Evolutionary conservation across 2,888 invertebrate species (phyloP), one percentile per base, ranked within the genome.

Genomic region (Nomada ferruginata): DNA sequence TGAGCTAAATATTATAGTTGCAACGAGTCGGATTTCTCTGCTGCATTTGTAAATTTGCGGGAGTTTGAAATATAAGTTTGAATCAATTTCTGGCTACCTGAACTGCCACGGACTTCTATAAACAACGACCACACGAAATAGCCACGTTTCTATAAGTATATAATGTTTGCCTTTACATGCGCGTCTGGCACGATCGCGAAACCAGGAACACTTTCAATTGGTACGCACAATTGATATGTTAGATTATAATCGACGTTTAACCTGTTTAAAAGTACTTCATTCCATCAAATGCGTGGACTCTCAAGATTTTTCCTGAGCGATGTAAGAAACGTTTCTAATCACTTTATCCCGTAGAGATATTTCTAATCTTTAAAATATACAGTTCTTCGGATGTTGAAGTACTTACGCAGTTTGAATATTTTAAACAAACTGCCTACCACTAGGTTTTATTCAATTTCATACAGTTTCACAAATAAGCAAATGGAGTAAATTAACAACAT

Each of bases 51-150:
- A 15, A 52, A 44, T 53, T 42, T 0, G 18, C 18, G 7, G 15
- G 7, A 18, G 29, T 10, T 52, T 13, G 18, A 60, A 13, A 57
- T 57, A 72, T 44, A 42, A 18, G 18, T 29, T 26, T 44, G 59
- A 69, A 65, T 78, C 68, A 42, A 77, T 77, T 83, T 64, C 77
- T 84, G 83, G 84, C 84, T 77, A 75, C 59, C 50, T 2, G 18
- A 66, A 36, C 64, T 20, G 50, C 53, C 36, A 53, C n/a, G 52
- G 3, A 53, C 10, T 59, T 61, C 55, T 50, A 69, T 81, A 83
- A 83, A 69, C 83, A 71, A 26, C 65, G 61, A 64, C 23, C 60
- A 53, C 20, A 57, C 2, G 55, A 76, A 74, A 84, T 70, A 76
- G 79, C 70, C 55, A 47, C 55, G 47, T 47, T 20, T 53, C 26